Conservation (phyloP, 2,113 vertebrate species). For the Burhinus oedicnemus region DNA sequence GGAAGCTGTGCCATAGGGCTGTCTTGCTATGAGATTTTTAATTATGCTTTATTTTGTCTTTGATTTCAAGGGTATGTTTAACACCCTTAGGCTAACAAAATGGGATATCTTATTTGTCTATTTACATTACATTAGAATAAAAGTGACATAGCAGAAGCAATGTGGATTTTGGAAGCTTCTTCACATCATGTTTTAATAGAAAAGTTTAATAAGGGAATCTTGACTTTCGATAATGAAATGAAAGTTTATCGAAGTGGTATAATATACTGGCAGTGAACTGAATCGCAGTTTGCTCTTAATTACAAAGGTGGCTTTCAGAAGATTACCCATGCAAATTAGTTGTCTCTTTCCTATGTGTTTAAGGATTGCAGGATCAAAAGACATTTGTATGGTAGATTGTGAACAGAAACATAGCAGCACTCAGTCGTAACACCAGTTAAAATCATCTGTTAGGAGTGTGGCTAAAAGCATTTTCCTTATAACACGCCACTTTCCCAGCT, state of each 20-base stretch:
- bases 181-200: constrained; percentile 44
- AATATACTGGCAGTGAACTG: constrained; percentile 12
- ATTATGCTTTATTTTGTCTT: constrained; percentile 9
- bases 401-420: background rate
- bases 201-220: constrained; percentile 59
- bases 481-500: background rate
- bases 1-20: background rate
- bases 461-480: background rate
- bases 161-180: constrained; percentile 33
- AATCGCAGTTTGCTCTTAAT: constrained; percentile 63
- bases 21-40: background rate
- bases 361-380: background rate
- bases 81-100: background rate
- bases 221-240: constrained; percentile 60
- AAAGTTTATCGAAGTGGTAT: constrained; percentile 37
- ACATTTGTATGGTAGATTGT: background rate
- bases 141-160: background rate
- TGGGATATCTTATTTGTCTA: background rate
- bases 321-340: constrained; percentile 5
- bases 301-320: constrained; percentile 29
- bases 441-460: background rate
- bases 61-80: constrained; percentile 40
- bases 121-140: constrained; percentile 11
- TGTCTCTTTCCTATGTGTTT: background rate
- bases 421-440: background rate